These are phyloP conservation scores for Epizoanthus ramosus DNA, from an alignment of 92 coral and sea anemone genomes.

Conservation along the genomic window DNA sequence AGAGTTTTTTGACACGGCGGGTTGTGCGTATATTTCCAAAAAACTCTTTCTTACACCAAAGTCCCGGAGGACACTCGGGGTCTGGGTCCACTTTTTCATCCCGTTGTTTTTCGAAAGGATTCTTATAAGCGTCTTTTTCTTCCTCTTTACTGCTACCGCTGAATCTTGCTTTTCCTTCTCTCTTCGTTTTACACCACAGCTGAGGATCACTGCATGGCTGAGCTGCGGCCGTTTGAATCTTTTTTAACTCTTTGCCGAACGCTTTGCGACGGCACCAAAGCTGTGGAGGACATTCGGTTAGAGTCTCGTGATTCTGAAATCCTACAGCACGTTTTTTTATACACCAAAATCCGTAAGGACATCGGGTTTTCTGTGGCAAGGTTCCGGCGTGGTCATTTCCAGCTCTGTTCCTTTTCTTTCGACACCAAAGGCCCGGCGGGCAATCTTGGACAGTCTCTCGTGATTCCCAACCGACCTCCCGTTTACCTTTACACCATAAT, in stretches of 20 bases:
- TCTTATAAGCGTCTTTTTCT: neutral
- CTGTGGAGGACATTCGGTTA: conserved; percentile 16
- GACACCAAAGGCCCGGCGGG: conserved; percentile 93
- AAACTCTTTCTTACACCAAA: conserved; percentile 23
- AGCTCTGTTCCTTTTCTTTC: conserved; percentile 39
- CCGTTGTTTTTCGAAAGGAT: neutral
- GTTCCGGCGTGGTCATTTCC: neutral
- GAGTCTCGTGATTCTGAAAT: conserved; percentile 15
- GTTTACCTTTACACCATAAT: conserved; percentile 11
- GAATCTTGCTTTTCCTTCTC: neutral
- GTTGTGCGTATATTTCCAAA: neutral
- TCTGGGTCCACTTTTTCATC: neutral
- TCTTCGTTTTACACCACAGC: too few species aligned
- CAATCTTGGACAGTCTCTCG: conserved; percentile 37
- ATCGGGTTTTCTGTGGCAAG: conserved; percentile 15
- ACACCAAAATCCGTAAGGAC: conserved; percentile 32
- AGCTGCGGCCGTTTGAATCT: neutral
- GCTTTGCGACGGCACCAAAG: conserved; percentile 21
- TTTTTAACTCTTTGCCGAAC: neutral
- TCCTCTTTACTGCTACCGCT: neutral
- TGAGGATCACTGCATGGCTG: too few species aligned
- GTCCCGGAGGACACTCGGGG: conserved; percentile 24
- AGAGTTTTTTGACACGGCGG: neutral
- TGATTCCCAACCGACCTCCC: conserved; percentile 17
- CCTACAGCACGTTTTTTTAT: conserved; percentile 15